These are phyloP conservation scores for Plectropomus leopardus DNA, from an alignment of 2,113 vertebrate genomes.

Conservation along the genomic window DNA sequence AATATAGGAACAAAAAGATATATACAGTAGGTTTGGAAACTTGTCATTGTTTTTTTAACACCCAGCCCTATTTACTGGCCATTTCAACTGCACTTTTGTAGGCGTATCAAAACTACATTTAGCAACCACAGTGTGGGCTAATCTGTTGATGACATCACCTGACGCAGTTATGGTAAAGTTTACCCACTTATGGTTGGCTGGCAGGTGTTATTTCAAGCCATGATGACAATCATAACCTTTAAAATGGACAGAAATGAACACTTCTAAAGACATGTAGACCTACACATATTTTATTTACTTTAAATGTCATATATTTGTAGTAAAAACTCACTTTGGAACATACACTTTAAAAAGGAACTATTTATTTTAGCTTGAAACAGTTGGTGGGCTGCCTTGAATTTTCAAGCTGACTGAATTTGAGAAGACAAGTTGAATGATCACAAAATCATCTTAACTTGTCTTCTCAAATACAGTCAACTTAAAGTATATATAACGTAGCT, in stretches of 20 bases:
- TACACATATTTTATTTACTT: too few relatives aligned
- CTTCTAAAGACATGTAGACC: too few relatives aligned
- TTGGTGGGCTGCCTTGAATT: too few relatives aligned
- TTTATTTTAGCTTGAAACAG: too few relatives aligned
- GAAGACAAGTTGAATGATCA: too few relatives aligned
- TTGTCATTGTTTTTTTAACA: background rate
- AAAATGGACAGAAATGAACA: background rate
- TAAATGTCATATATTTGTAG: background rate
- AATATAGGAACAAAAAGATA: background rate
- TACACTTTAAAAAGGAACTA: too few relatives aligned
- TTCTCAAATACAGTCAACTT: too few relatives aligned
- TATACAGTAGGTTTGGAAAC: background rate
- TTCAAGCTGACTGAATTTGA: too few relatives aligned
- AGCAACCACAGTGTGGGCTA: conserved; percentile 18
- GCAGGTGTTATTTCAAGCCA: background rate
- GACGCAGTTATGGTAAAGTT: background rate
- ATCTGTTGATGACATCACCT: background rate
- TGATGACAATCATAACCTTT: background rate
- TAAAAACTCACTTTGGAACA: too few relatives aligned
- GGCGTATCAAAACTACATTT: background rate
- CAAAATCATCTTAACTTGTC: too few relatives aligned
- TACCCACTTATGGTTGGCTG: background rate
- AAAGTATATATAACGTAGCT: too few relatives aligned
- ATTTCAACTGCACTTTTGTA: background rate
- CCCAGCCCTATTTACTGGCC: background rate